phyloP scores from a whole-genome alignment of 2,797 vertebrate genomes.

The Paedocypris micromegethes region DNA sequence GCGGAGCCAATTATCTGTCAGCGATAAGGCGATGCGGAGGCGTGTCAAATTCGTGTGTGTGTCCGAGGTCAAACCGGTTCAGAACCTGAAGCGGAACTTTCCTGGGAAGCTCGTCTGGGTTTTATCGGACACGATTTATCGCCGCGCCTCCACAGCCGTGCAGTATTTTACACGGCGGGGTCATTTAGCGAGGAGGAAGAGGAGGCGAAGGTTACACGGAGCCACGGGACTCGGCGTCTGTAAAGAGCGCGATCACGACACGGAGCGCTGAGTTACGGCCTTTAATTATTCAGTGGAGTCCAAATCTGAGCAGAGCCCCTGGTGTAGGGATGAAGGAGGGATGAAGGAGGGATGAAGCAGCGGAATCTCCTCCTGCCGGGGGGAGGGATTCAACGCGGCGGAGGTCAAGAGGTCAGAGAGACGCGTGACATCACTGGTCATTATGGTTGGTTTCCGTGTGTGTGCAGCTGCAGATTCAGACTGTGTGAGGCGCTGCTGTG shows the following conservation, averaged over 20 bases:
- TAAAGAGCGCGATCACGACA: constrained; percentile 40
- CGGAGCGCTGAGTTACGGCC: constrained; percentile 24
- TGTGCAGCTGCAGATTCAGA: too few species aligned
- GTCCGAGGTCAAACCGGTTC: constrained; percentile 24
- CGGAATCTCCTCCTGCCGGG: too few species aligned
- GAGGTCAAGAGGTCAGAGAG: too few species aligned
- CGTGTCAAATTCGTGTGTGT: constrained; percentile 17
- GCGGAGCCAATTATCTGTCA: not conserved
- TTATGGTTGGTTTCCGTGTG: too few species aligned
- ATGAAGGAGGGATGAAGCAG: not conserved
- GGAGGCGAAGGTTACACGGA: constrained; percentile 37
- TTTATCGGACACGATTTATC: constrained; percentile 42
- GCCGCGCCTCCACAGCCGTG: constrained; percentile 28
- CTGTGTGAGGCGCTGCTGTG: too few species aligned
- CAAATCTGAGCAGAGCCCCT: constrained; percentile 42
- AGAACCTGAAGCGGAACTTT: constrained; percentile 26
- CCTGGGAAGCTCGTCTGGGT: constrained; percentile 43
- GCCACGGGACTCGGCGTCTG: constrained; percentile 21
- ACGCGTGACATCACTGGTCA: too few species aligned
- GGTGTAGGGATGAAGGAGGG: constrained; percentile 18
- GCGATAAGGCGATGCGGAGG: constrained; percentile 27
- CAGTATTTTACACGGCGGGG: constrained; percentile 40
- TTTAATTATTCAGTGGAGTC: constrained; percentile 47
- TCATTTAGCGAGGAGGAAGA: constrained; percentile 36
- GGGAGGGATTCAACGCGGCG: not conserved